phyloP scores from a whole-genome alignment of 2,888 invertebrate genomes.

The Drosophila merina region DNA sequence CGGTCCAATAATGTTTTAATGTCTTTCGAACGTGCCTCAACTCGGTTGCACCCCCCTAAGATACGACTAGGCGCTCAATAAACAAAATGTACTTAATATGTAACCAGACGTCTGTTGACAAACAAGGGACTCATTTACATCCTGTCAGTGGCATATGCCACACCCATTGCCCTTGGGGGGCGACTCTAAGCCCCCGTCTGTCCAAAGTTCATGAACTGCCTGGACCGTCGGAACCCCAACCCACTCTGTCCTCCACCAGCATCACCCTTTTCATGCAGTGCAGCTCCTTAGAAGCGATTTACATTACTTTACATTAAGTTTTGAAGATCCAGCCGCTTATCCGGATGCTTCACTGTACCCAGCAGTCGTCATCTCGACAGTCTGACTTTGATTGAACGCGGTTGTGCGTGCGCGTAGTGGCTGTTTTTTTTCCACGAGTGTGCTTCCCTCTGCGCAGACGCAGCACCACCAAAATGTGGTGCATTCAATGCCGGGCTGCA shows the following conservation, averaged over 20 bases:
- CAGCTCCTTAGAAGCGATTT: background rate
- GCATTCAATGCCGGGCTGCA: constrained; percentile 55
- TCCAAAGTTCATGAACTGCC: constrained; percentile 72
- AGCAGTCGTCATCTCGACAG: constrained; percentile 48
- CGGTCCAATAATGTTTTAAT: constrained; percentile 5
- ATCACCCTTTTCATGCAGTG: background rate
- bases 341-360: constrained; percentile 13
- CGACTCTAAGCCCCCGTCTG: constrained; percentile 24
- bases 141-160: constrained; percentile 57
- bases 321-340: background rate
- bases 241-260: constrained; percentile 5
- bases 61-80: constrained; percentile 17
- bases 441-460: constrained; percentile 55
- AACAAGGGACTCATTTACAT: constrained; percentile 73
- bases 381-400: constrained; percentile 75
- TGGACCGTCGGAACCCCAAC: background rate
- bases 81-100: constrained; percentile 50
- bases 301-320: background rate
- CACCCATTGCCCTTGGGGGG: constrained; percentile 21
- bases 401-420: constrained; percentile 59
- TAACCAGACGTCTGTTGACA: constrained; percentile 73
- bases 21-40: constrained; percentile 25
- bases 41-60: background rate
- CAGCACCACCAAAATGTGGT: constrained; percentile 45
- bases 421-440: constrained; percentile 9